Conservation (phyloP, 2,888 invertebrate species). For the Furcula furcula region DNA sequence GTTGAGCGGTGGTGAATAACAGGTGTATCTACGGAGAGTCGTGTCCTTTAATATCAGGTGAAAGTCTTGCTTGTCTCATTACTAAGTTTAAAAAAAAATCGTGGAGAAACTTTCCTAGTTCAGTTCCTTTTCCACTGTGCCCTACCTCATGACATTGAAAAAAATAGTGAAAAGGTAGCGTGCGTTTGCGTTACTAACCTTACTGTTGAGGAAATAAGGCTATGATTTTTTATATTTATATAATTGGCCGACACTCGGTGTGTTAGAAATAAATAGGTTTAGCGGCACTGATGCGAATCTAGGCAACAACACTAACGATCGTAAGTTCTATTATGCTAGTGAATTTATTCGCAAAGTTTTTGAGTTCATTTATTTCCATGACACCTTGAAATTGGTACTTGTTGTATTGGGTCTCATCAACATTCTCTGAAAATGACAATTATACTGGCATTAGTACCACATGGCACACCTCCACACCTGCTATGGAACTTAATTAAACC, state of each 20-base stretch:
- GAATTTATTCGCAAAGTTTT: not conserved
- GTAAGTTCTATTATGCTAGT: too few species aligned
- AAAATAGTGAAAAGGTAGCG: constrained; percentile 55
- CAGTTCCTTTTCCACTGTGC: too few species aligned
- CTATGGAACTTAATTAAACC: constrained; percentile 15
- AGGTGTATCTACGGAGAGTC: too few species aligned
- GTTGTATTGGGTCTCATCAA: too few species aligned
- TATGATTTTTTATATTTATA: constrained; percentile 24
- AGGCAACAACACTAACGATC: constrained; percentile 14
- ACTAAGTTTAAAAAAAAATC: too few species aligned
- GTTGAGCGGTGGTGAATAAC: too few species aligned
- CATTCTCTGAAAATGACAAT: too few species aligned
- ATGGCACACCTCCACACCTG: constrained; percentile 28
- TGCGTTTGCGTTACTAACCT: constrained; percentile 50
- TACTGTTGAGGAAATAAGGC: constrained; percentile 37
- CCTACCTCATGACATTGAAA: constrained; percentile 38
- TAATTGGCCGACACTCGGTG: constrained; percentile 15
- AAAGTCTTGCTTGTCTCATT: too few species aligned
- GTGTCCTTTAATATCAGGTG: too few species aligned
- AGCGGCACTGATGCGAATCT: constrained; percentile 27
- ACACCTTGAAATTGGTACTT: too few species aligned
- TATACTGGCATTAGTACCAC: not conserved
- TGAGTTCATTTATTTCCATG: not conserved
- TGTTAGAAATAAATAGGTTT: constrained; percentile 32
- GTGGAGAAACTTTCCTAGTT: too few species aligned